A percentile compares a stretch with the other conserved stretches of the same genome.
phyloP scores from a whole-genome alignment of 1,140 invertebrate genomes.

The Mizuhopecten yessoensis region DNA sequence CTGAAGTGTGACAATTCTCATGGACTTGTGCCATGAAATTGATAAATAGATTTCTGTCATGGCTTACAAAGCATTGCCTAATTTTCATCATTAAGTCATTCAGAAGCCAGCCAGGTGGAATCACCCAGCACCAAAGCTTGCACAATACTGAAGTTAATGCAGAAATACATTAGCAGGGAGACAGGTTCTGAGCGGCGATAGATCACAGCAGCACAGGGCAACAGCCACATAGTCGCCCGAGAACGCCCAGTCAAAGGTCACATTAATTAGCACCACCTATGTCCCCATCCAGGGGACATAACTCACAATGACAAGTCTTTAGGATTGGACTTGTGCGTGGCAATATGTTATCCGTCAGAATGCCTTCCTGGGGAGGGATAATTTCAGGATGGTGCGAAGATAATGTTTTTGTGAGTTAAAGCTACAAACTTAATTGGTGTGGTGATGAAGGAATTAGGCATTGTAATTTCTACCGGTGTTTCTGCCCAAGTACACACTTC shows the following conservation, averaged over 20 bases:
- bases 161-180: not conserved
- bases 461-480: slow-evolving; percentile 7
- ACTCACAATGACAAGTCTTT: slow-evolving; percentile 20
- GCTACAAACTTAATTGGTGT: slow-evolving; percentile 17
- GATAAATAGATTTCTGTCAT: not conserved
- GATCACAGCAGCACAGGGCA: not conserved
- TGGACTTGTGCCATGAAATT: not conserved
- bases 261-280: slow-evolving; percentile 38
- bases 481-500: not conserved
- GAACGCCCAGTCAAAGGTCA: not conserved
- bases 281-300: slow-evolving; percentile 30
- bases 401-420: slow-evolving; percentile 40
- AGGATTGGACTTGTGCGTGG: not conserved
- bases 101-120: not conserved
- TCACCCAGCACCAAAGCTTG: slow-evolving; percentile 1
- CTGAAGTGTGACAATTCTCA: not conserved
- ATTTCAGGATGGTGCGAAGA: not conserved
- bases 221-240: not conserved
- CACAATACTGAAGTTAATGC: not conserved
- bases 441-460: not conserved
- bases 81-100: slow-evolving; percentile 29
- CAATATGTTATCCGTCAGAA: slow-evolving; percentile 27
- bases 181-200: slow-evolving; percentile 23
- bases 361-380: slow-evolving; percentile 21
- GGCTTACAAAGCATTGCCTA: not conserved